phyloP scores from a whole-genome alignment of 2,797 vertebrate genomes.

The Liasis olivaceus region DNA sequence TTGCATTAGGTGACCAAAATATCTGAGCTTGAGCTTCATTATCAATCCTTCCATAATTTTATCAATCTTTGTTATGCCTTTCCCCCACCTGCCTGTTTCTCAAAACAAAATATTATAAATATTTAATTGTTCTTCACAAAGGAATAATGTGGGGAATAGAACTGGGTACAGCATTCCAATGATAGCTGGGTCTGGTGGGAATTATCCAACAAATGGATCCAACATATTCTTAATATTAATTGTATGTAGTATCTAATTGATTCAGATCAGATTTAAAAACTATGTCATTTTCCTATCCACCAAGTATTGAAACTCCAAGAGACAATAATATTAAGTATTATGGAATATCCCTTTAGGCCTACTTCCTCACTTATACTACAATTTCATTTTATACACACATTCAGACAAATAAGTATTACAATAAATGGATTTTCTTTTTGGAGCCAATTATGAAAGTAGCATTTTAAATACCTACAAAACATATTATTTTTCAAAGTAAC shows the following conservation, averaged over 20 bases:
- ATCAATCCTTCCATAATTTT: neutral
- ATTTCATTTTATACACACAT: neutral
- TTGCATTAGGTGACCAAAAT: too few relatives aligned
- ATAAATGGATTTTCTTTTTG: constrained; percentile 39
- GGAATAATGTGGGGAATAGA: neutral
- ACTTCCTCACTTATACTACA: neutral
- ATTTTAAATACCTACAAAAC: neutral
- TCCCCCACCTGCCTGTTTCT: neutral
- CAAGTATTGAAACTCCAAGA: neutral
- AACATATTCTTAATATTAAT: too few relatives aligned
- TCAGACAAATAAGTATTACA: neutral
- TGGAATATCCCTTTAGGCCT: constrained; percentile 25
- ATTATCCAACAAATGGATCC: too few relatives aligned
- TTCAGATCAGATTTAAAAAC: neutral
- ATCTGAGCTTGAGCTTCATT: neutral
- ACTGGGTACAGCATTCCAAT: neutral
- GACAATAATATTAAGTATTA: neutral
- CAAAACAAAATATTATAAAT: neutral
- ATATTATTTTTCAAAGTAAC: neutral
- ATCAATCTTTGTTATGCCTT: neutral
- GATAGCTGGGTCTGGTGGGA: too few relatives aligned
- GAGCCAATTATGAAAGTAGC: constrained; percentile 37
- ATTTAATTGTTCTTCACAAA: neutral
- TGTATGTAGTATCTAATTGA: too few relatives aligned
- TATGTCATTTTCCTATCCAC: neutral